These are phyloP conservation scores for Diarsia mendica DNA, from an alignment of 2,888 invertebrate genomes.

Conservation along the genomic window DNA sequence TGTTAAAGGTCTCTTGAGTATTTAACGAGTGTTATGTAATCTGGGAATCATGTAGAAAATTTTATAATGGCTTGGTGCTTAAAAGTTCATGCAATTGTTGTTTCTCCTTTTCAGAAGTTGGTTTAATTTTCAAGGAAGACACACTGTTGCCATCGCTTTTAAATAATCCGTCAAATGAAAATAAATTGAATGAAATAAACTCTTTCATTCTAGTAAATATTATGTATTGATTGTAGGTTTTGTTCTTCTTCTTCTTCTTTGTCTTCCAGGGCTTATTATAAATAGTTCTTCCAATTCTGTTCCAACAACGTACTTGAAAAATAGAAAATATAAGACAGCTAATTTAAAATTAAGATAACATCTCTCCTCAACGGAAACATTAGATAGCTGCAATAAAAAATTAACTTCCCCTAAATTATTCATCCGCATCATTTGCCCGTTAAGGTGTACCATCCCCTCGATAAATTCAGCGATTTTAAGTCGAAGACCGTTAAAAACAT, in stretches of 20 bases:
- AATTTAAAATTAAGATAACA: too few relatives aligned
- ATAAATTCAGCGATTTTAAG: constrained; percentile 48
- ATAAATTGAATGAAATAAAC: too few relatives aligned
- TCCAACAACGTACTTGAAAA: not conserved
- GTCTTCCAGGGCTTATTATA: too few relatives aligned
- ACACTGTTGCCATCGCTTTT: not conserved
- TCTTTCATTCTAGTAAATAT: not conserved
- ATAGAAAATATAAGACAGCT: too few relatives aligned
- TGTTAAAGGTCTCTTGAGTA: constrained; percentile 27
- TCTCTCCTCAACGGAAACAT: constrained; percentile 17
- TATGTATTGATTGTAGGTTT: not conserved
- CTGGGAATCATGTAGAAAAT: constrained; percentile 16
- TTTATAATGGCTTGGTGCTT: constrained; percentile 23
- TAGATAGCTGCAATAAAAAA: constrained; percentile 40
- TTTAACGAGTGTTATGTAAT: constrained; percentile 28
- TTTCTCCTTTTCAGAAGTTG: constrained; percentile 5
- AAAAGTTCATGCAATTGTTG: constrained; percentile 32
- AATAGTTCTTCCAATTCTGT: too few relatives aligned
- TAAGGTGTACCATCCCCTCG: constrained; percentile 57
- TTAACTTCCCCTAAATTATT: constrained; percentile 51
- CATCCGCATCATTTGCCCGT: constrained; percentile 47
- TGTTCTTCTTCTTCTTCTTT: not conserved
- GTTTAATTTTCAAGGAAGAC: not conserved
- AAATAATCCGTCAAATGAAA: not conserved
- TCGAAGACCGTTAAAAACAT: constrained; percentile 64